These are phyloP conservation scores for Pseudomyrmex flavicornis DNA, from an alignment of 1,140 invertebrate species.

Conservation along the genomic window DNA sequence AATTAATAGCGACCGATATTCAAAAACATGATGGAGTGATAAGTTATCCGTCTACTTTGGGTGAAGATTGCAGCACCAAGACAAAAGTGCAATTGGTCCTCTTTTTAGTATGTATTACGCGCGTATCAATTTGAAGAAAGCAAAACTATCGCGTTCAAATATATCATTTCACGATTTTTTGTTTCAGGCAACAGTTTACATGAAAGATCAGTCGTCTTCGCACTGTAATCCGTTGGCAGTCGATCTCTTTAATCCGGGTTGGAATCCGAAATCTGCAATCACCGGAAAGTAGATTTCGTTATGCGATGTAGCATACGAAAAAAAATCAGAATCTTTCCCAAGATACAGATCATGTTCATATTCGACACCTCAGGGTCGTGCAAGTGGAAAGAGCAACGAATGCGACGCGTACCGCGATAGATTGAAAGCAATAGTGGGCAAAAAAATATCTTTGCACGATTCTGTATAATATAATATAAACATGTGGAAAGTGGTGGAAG, in stretches of 20 bases:
- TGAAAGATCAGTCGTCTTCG: conserved; percentile 93
- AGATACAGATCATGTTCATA: conserved; percentile 44
- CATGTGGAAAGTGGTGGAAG: conserved; percentile 16
- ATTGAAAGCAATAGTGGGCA: too few relatives aligned
- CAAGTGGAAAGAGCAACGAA: too few relatives aligned
- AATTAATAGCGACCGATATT: conserved; percentile 86
- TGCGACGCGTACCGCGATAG: too few relatives aligned
- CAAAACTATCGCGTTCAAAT: conserved; percentile 8
- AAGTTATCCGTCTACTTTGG: conserved; percentile 88
- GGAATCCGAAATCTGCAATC: conserved; percentile 77
- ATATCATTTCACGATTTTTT: conserved; percentile 64
- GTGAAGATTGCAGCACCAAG: conserved; percentile 84
- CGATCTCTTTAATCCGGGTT: conserved; percentile 87
- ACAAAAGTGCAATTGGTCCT: conserved; percentile 87
- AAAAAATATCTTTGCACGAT: too few relatives aligned
- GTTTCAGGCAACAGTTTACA: conserved; percentile 90
- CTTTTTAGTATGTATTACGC: conserved; percentile 86
- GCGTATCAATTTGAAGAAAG: neutral
- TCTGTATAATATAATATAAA: conserved; percentile 29
- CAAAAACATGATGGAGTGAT: conserved; percentile 83
- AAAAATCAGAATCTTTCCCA: conserved; percentile 3
- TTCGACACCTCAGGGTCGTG: too few relatives aligned
- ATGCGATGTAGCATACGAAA: neutral
- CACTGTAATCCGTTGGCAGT: conserved; percentile 93
- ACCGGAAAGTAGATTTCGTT: conserved; percentile 50